A percentile compares a stretch with the other conserved stretches of the same genome.
phyloP scores from a whole-genome alignment of 2,888 invertebrate genomes.

The Acanthoscelides obtectus region DNA sequence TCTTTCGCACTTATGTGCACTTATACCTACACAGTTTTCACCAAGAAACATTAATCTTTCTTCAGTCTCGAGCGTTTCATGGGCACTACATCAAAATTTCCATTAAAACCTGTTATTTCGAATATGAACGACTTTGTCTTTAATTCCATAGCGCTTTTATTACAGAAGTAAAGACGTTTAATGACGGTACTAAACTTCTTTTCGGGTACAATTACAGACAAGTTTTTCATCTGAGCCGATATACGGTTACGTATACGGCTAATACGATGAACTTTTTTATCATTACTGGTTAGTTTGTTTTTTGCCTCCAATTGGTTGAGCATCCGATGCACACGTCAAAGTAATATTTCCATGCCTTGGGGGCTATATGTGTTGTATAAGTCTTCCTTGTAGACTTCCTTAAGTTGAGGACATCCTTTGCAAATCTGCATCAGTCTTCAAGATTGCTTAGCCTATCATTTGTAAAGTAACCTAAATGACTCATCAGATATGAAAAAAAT shows the following conservation, averaged over 20 bases:
- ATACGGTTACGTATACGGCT: neutral
- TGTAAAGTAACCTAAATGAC: too few relatives aligned
- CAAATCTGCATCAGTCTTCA: too few relatives aligned
- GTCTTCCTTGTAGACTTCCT: too few relatives aligned
- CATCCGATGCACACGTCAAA: too few relatives aligned
- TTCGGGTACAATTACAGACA: neutral
- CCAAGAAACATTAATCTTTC: neutral
- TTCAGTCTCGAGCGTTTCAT: neutral
- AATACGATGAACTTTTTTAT: neutral
- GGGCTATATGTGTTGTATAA: too few relatives aligned
- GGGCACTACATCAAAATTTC: neutral
- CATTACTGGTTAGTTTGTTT: neutral
- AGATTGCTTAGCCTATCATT: too few relatives aligned
- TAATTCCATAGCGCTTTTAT: neutral
- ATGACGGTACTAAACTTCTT: neutral
- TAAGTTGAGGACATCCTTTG: too few relatives aligned
- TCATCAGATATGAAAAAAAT: too few relatives aligned
- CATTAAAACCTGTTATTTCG: neutral
- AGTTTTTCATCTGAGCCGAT: neutral
- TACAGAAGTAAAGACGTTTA: neutral
- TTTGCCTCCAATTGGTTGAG: too few relatives aligned
- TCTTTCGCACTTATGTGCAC: neutral
- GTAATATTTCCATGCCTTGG: too few relatives aligned
- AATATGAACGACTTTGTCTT: neutral
- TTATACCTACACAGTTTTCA: neutral